Evolutionary conservation across 1,140 invertebrate genomes (phyloP).

Genomic region (Coelopa frigida): DNA sequence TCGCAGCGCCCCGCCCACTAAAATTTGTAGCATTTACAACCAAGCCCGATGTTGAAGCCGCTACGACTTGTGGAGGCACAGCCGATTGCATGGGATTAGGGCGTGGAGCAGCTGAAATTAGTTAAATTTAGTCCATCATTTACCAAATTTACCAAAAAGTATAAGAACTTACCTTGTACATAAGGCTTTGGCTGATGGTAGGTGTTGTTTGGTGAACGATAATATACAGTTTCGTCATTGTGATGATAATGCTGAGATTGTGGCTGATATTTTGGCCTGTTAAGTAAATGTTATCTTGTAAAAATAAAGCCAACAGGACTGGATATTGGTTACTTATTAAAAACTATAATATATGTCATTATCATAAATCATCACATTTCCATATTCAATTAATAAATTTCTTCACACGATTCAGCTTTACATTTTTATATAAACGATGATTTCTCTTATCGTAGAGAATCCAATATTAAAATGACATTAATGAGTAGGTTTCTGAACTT

Average conservation of each 20-base stretch:
- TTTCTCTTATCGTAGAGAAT: no score
- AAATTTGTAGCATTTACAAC: constrained; percentile 37
- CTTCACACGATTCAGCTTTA: background rate
- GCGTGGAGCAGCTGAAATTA: constrained; percentile 30
- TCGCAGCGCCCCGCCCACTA: constrained; percentile 26
- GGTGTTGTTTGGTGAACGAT: constrained; percentile 39
- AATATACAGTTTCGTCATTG: constrained; percentile 43
- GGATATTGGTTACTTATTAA: no score
- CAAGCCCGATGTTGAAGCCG: constrained; percentile 30
- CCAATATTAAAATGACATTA: no score
- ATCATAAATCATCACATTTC: no score
- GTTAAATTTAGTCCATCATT: background rate
- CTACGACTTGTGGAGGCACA: constrained; percentile 38
- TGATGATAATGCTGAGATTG: constrained; percentile 41
- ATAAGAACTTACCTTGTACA: constrained; percentile 36
- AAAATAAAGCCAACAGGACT: background rate
- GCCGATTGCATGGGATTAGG: constrained; percentile 38
- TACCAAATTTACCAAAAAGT: background rate
- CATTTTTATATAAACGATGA: no score
- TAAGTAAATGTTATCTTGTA: background rate
- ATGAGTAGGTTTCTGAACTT: no score
- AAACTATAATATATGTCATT: background rate
- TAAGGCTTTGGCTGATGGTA: constrained; percentile 43
- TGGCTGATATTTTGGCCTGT: constrained; percentile 40
- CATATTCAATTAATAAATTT: background rate